These are phyloP conservation scores for Brassicogethes aeneus DNA, from an alignment of 2,888 invertebrate genomes.

Conservation along the genomic window DNA sequence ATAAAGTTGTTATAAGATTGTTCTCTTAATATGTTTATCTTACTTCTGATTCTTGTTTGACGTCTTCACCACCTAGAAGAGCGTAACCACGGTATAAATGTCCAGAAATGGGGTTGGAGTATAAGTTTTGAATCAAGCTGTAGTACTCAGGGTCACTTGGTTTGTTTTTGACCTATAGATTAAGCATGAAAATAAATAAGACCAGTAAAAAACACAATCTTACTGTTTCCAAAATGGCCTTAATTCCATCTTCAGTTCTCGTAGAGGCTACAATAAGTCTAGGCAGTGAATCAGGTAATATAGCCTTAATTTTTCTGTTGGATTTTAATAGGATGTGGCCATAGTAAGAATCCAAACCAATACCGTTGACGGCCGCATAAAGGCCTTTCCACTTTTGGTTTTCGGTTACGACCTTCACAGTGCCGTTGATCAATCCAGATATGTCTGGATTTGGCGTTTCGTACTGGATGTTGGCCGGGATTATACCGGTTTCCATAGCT, in stretches of 20 bases:
- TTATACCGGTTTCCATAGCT: constrained; percentile 80
- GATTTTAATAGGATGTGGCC: constrained; percentile 82
- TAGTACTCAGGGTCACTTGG: constrained; percentile 44
- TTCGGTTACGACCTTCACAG: constrained; percentile 68
- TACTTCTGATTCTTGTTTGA: constrained; percentile 34
- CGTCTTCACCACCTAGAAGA: constrained; percentile 36
- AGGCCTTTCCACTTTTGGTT: constrained; percentile 78
- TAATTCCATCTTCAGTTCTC: constrained; percentile 73
- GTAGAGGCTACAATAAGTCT: constrained; percentile 71
- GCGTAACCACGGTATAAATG: constrained; percentile 58
- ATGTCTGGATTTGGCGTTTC: constrained; percentile 83
- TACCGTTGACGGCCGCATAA: constrained; percentile 85
- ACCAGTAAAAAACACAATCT: constrained; percentile 8
- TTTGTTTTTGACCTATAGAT: constrained; percentile 45
- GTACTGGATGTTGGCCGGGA: constrained; percentile 89
- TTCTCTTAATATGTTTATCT: constrained; percentile 4
- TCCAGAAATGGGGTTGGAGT: constrained; percentile 43
- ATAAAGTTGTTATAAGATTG: constrained; percentile 7
- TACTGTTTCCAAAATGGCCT: constrained; percentile 49
- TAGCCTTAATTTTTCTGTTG: constrained; percentile 56
- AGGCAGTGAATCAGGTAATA: constrained; percentile 48
- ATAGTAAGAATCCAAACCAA: constrained; percentile 96
- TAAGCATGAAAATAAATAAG: not conserved
- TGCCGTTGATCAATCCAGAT: constrained; percentile 75
- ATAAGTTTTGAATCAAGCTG: constrained; percentile 43